These are phyloP conservation scores for Orthonevra nobilis DNA, from an alignment of 2,888 invertebrate species.

Conservation along the genomic window DNA sequence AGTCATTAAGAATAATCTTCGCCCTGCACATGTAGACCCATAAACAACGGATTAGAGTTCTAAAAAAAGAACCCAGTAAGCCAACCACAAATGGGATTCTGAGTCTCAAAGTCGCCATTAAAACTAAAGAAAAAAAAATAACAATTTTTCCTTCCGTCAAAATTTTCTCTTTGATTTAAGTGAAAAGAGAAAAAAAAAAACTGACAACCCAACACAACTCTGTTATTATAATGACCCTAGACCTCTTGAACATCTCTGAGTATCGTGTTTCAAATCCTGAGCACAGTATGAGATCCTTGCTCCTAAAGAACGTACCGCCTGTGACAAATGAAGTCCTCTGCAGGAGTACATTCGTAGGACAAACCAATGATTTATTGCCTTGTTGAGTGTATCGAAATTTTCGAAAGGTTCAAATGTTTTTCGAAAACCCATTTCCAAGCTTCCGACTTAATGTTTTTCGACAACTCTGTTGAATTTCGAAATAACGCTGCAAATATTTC, in stretches of 20 bases:
- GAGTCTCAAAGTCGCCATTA: constrained; percentile 56
- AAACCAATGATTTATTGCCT: constrained; percentile 41
- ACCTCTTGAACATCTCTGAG: constrained; percentile 43
- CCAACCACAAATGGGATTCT: constrained; percentile 52
- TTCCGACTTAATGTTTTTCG: too few species aligned
- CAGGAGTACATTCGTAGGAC: constrained; percentile 9
- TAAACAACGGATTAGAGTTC: constrained; percentile 66
- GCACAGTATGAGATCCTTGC: neutral
- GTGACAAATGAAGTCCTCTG: constrained; percentile 10
- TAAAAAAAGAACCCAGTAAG: constrained; percentile 57
- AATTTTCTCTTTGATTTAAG: constrained; percentile 14
- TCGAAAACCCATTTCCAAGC: neutral
- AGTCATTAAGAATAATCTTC: constrained; percentile 55
- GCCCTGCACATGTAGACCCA: constrained; percentile 36
- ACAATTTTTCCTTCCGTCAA: neutral
- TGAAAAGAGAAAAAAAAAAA: constrained; percentile 3
- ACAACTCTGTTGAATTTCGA: too few species aligned
- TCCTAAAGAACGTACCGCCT: neutral
- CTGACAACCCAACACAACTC: constrained; percentile 20
- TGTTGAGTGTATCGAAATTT: constrained; percentile 9
- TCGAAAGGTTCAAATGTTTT: neutral
- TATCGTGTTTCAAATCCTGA: constrained; percentile 51
- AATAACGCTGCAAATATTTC: too few species aligned
- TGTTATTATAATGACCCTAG: constrained; percentile 47
- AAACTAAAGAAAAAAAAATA: too few species aligned